A percentile compares a stretch with the other conserved stretches of the same genome.
Conservation (phyloP, 2,888 invertebrate species). For the Nasonovia ribisnigri region DNA sequence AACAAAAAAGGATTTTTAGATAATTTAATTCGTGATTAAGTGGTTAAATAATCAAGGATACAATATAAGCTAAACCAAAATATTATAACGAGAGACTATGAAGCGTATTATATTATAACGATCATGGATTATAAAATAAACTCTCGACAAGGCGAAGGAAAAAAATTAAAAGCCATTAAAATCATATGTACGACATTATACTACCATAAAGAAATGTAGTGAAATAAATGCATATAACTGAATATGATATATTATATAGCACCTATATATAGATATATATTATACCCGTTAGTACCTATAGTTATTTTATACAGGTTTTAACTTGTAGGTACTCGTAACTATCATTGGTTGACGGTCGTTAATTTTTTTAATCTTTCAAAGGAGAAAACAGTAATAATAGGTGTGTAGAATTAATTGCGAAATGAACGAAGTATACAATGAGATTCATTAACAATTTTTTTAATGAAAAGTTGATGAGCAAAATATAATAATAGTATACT, state of each 20-base stretch:
- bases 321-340: not conserved
- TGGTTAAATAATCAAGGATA: slow-evolving; percentile 13
- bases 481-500: not conserved
- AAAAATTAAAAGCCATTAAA: slow-evolving; percentile 19
- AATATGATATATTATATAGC: not conserved
- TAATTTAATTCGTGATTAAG: not conserved
- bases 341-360: not conserved
- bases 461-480: not conserved
- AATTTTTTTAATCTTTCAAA: not conserved
- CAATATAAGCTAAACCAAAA: not conserved
- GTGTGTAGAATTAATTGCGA: not conserved
- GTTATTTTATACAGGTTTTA: not conserved
- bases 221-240: not conserved
- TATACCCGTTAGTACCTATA: no score
- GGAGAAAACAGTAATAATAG: not conserved
- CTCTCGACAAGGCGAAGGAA: no score
- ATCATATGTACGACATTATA: not conserved
- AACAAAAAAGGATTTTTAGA: not conserved
- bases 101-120: not conserved
- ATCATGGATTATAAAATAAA: slow-evolving; percentile 20
- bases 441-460: not conserved
- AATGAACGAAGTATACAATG: not conserved
- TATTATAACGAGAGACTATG: not conserved
- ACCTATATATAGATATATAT: no score
- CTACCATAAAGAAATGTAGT: not conserved